A percentile compares a stretch with the other conserved stretches of the same genome.
Conservation (phyloP, 2,888 invertebrate genomes). For the Phorcus lineatus region DNA sequence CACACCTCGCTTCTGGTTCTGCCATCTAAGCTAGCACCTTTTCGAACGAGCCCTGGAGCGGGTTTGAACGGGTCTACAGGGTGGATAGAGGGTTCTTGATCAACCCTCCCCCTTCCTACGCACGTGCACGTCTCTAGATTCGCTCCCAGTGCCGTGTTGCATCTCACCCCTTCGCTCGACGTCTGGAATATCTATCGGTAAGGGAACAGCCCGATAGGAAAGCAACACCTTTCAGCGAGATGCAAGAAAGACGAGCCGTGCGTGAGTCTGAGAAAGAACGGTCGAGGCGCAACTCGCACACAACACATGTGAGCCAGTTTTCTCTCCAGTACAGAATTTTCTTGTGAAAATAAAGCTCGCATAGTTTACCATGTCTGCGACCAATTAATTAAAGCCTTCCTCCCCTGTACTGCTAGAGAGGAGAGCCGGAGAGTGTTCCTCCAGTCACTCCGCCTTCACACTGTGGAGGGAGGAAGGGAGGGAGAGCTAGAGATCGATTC, state of each 20-base stretch:
- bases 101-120: neutral
- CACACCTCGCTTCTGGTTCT: slow-evolving; percentile 11
- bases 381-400: slow-evolving; percentile 30
- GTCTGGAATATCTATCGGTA: slow-evolving; percentile 19
- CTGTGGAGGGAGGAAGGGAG: neutral
- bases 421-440: neutral
- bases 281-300: neutral
- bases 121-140: neutral
- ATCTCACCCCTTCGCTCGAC: neutral
- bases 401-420: neutral
- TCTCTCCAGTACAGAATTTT: slow-evolving; percentile 28
- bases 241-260: slow-evolving; percentile 5
- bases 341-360: slow-evolving; percentile 40
- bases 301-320: neutral
- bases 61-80: neutral
- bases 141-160: neutral
- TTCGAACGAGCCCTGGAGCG: neutral
- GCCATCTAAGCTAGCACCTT: neutral
- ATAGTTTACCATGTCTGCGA: slow-evolving; percentile 30
- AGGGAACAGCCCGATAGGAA: slow-evolving; percentile 13
- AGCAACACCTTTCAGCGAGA: slow-evolving; percentile 13
- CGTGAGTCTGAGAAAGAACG: neutral
- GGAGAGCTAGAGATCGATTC: slow-evolving; percentile 16
- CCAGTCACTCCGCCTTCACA: slow-evolving; percentile 4
- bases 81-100: neutral